Evolutionary conservation across 2,797 vertebrate species (phyloP), one percentile per base, ranked within the genome.

Genomic region (Melanotaenia trifasciata): DNA sequence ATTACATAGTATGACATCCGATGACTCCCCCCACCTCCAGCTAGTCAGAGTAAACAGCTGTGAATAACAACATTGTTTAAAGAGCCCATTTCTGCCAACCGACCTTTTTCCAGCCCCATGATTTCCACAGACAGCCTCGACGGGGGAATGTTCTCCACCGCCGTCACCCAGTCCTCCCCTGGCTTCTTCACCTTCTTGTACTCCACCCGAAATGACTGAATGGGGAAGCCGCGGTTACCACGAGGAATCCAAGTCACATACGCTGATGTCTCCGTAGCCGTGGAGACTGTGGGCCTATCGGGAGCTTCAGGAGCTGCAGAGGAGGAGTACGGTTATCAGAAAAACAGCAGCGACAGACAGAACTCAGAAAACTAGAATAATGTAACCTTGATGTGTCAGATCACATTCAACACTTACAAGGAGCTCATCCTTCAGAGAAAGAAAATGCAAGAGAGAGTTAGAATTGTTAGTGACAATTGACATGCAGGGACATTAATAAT

Each of bases 201-300:
- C 84, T 99, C 96, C 83, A 99, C 98, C 0, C 95, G 95, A 87
- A 99, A 99, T 0, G 96, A 97, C 88, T 98, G 97, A 92, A 99
- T 98, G 6, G 98, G 98, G 85, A 98, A 98, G 18, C 98, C 98
- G 0, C 97, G 95, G 5, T 99, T 99, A 16, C 97, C 97, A 0
- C 98, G 96, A n/a, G 98, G 98, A 84, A 99, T 99, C 98, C 98
- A 99, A 7, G 98, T 98, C 87, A 99, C 98, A 0, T 97, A 99
- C 1, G 97, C 97, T 0, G 98, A 99, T 0, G 97, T 99, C 86
- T 99, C 98, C 0, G 97, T 96, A 0, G 98, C 98, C 82, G 95
- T 97, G 81, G 98, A 98, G 87, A 99, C 97, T 0, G 98, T 99
- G 79, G 98, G 98, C 64, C 97, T 97, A 93, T 99, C 98, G 0